A percentile compares a stretch with the other conserved stretches of the same genome.
Evolutionary conservation across 1,140 invertebrate species (phyloP).

Genomic region (Aphaenogaster ashmeadi): DNA sequence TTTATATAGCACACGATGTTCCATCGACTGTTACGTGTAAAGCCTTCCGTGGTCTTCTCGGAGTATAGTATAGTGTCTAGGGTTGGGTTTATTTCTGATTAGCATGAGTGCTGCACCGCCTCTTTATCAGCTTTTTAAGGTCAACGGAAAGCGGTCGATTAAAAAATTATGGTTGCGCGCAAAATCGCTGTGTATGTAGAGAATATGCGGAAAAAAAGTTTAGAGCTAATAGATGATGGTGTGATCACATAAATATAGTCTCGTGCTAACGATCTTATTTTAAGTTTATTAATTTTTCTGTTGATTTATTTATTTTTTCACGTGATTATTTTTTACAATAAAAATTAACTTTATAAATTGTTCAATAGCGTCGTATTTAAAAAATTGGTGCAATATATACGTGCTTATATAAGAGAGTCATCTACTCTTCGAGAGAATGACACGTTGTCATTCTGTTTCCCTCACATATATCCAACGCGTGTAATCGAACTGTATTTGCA

Average conservation of each 20-base stretch:
- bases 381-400: not conserved
- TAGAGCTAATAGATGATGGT: not conserved
- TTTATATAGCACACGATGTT: slow-evolving; percentile 50
- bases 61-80: slow-evolving; percentile 19
- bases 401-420: not conserved
- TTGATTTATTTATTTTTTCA: slow-evolving; percentile 7
- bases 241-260: slow-evolving; percentile 10
- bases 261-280: slow-evolving; percentile 22
- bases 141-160: slow-evolving; percentile 63
- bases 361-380: too few species aligned
- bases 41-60: slow-evolving; percentile 42
- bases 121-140: slow-evolving; percentile 65
- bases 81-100: slow-evolving; percentile 71
- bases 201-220: slow-evolving; percentile 18
- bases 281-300: slow-evolving; percentile 11
- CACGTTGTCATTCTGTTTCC: slow-evolving; percentile 70
- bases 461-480: slow-evolving; percentile 77
- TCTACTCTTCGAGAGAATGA: slow-evolving; percentile 30
- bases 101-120: slow-evolving; percentile 23
- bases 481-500: slow-evolving; percentile 54
- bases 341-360: not conserved
- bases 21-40: slow-evolving; percentile 56
- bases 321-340: not conserved
- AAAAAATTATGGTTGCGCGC: slow-evolving; percentile 59
- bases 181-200: slow-evolving; percentile 22